Base-by-base conservation (phyloP, 1,140 invertebrate genomes). In the Muscidifurax raptorellus region DNA sequence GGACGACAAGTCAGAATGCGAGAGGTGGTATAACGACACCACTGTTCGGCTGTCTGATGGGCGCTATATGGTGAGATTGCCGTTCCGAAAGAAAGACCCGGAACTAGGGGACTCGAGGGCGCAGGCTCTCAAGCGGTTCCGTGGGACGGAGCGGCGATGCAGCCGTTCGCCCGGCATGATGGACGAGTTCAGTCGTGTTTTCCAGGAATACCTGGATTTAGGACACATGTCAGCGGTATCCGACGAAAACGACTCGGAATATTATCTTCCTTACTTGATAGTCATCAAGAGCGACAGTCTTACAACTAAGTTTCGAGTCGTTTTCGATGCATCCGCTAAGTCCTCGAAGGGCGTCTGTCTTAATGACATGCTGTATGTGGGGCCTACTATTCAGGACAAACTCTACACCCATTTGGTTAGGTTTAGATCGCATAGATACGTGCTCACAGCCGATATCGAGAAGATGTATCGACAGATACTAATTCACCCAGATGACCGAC, bases 21-120 rank as follows among this genome's bases (percentile, higher is more conserved):
- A 75, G 32, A 40, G 18, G 18, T 6, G 18, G 15, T 75, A 75
- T 40, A n/a, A 15, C 3, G n/a, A 27, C 0, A 47, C 12, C 25
- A 77, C 44, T 18, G 25, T 12, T 6, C 75, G 75, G 1, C 5
- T n/a, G n/a, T 3, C 40, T 2, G 25, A 59, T 28, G 75, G 75
- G 3, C 44, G 47, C 0, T 77, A 77, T 15, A 22, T 77, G 10
- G 44, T 77, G 10, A 40, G 25, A 13, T 59, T 77, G 15, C 75
- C 75, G 13, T 77, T 77, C 59, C 22, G n/a, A 25, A 79, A 18
- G n/a, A 66, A 2, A 30, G 77, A n/a, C n/a, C n/a, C n/a, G n/a
- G n/a, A n/a, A n/a, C n/a, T n/a, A n/a, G n/a, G n/a, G n/a, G n/a
- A n/a, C n/a, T n/a, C n/a, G n/a, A n/a, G n/a, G n/a, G n/a, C n/a